Percentiles rank a stretch among this genome's conserved stretches.
These are phyloP conservation scores for Characodon lateralis DNA, from an alignment of 2,797 vertebrate species.

Conservation along the genomic window DNA sequence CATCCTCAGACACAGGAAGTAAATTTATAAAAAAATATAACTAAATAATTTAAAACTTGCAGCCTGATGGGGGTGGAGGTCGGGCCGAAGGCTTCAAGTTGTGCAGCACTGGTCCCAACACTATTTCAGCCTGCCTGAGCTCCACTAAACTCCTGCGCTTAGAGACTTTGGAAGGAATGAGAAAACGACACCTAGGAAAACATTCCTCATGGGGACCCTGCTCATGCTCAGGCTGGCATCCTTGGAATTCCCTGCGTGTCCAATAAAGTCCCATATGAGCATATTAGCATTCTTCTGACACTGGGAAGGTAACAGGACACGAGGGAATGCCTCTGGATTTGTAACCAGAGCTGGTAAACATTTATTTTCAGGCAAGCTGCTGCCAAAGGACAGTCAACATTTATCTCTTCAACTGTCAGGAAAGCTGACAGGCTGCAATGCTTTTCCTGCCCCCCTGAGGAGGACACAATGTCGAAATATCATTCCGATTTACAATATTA, in stretches of 20 bases:
- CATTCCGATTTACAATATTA: not conserved
- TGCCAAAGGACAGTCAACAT: constrained; percentile 54
- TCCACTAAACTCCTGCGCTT: constrained; percentile 51
- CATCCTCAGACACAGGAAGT: not conserved
- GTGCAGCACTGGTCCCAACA: constrained; percentile 15
- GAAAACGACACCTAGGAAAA: constrained; percentile 81
- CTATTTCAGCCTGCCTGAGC: constrained; percentile 58
- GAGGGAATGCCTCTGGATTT: constrained; percentile 61
- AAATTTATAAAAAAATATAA: not conserved
- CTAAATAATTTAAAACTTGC: not conserved
- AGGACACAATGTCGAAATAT: not conserved
- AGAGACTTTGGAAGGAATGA: constrained; percentile 70
- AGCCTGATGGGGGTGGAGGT: constrained; percentile 8
- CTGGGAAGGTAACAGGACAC: constrained; percentile 71
- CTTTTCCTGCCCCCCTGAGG: not conserved
- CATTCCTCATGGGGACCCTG: constrained; percentile 68
- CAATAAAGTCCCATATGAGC: constrained; percentile 69
- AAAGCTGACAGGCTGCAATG: constrained; percentile 29
- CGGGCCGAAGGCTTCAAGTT: constrained; percentile 27
- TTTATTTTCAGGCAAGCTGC: constrained; percentile 69
- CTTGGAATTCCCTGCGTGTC: constrained; percentile 66
- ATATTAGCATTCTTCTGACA: constrained; percentile 80
- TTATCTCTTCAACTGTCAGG: constrained; percentile 45
- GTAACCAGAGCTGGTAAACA: constrained; percentile 78
- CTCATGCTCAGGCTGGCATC: constrained; percentile 70